A percentile compares a stretch with the other conserved stretches of the same genome.
These are phyloP conservation scores for Calyptommatus sinebrachiatus DNA, from an alignment of 2,113 vertebrate genomes.

Conservation along the genomic window DNA sequence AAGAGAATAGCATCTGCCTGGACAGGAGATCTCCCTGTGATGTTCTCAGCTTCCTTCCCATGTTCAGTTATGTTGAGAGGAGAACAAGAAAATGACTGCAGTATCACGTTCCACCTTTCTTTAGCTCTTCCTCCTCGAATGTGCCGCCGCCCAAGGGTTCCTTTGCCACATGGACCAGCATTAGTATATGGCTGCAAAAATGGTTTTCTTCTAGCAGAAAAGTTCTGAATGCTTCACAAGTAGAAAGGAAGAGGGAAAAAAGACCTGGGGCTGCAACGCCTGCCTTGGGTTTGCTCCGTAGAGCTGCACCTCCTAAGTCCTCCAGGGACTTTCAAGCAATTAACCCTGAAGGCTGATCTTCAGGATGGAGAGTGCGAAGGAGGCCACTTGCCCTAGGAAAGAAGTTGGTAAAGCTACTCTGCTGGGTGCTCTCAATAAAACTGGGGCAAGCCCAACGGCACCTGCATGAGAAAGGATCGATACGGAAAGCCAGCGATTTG, in stretches of 20 bases:
- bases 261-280: background rate
- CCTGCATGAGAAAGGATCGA: slow-evolving; percentile 12
- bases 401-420: slow-evolving; percentile 19
- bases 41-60: background rate
- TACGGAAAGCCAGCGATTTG: slow-evolving; percentile 1
- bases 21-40: background rate
- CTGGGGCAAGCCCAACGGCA: slow-evolving; percentile 16
- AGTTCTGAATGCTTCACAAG: slow-evolving; percentile 7
- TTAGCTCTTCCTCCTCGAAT: slow-evolving; percentile 27
- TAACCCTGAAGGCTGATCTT: slow-evolving; percentile 7
- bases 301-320: slow-evolving; percentile 8
- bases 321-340: slow-evolving; percentile 16
- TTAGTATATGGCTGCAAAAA: slow-evolving; percentile 30
- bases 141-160: background rate
- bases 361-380: slow-evolving; percentile 2
- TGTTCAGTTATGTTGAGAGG: background rate
- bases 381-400: background rate
- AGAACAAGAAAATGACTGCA: background rate
- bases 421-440: slow-evolving; percentile 37
- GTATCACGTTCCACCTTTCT: background rate
- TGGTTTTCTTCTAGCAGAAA: slow-evolving; percentile 10
- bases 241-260: background rate
- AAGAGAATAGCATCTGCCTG: background rate
- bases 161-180: slow-evolving; percentile 16
- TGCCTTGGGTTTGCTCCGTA: background rate